These are phyloP conservation scores for Elymnias hypermnestra DNA, from an alignment of 1,140 invertebrate species.

Conservation along the genomic window DNA sequence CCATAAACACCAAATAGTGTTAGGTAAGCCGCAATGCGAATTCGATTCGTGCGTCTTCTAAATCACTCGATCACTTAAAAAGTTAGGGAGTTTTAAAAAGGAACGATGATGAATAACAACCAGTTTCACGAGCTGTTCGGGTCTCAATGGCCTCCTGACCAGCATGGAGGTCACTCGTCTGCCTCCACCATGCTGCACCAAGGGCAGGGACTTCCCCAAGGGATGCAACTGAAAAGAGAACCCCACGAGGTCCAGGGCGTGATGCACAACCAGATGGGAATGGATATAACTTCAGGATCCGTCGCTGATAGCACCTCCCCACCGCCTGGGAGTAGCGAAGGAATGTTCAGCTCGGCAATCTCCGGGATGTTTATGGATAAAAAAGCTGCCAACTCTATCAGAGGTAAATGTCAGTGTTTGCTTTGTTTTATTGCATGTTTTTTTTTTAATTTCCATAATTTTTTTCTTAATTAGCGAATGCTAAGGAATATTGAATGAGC, in stretches of 20 bases:
- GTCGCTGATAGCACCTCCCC: conserved; percentile 70
- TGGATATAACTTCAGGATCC: conserved; percentile 55
- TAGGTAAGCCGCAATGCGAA: conserved; percentile 62
- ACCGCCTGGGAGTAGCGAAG: conserved; percentile 59
- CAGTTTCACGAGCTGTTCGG: conserved; percentile 73
- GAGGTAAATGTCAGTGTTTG: conserved; percentile 69
- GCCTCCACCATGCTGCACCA: conserved; percentile 67
- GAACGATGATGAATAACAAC: conserved; percentile 60
- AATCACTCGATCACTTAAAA: conserved; percentile 42
- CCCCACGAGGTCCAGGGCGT: conserved; percentile 45
- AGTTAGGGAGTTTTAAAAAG: conserved; percentile 20
- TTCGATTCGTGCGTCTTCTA: conserved; percentile 45
- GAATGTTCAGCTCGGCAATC: conserved; percentile 61
- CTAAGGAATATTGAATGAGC: too few species aligned
- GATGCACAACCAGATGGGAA: conserved; percentile 64
- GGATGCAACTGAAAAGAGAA: conserved; percentile 61
- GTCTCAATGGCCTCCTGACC: conserved; percentile 72
- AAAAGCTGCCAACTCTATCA: conserved; percentile 79
- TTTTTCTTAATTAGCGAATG: too few species aligned
- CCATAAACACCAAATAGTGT: conserved; percentile 46
- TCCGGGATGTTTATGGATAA: conserved; percentile 73
- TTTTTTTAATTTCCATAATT: too few species aligned
- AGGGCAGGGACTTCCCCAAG: conserved; percentile 37
- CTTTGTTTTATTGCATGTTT: too few species aligned
- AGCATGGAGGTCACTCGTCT: conserved; percentile 66